Base-by-base conservation (phyloP, 2,888 invertebrate species). In the Eilema sororculum region DNA sequence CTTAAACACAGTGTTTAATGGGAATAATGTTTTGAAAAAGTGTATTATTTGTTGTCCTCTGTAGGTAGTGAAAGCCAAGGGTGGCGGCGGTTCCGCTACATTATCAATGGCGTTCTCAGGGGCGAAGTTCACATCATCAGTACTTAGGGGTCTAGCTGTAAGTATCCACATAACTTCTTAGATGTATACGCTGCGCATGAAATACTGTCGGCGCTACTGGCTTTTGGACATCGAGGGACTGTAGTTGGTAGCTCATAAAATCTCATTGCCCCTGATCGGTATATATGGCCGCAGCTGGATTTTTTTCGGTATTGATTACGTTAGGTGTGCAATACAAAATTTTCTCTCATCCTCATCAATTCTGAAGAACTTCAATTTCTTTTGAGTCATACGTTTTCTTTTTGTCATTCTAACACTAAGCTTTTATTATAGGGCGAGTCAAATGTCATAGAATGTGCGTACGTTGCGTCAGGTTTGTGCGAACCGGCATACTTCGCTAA, bases 41-140 rank as follows among this genome's bases (percentile, higher is more conserved):
- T 52, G 16, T 24, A 22, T 37, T n/a, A 22, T 16, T 41, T 24
- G 10, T 62, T 24, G 0, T 30, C 6, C 8, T 65, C 64, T 62
- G 0, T 80, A 95, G 95, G 95, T 99, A 59, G 99, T 99, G 56
- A 98, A 99, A 91, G 99, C 99, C 8, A 99, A 99, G 95, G 99
- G 99, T 72, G 99, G 99, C 78, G 98, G 99, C 66, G 99, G 99
- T 70, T 99, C 99, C 0, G 99, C 99, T 41, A 99, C 99, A 3
- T 96, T 99, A 33, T 99, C 99, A 2, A 99, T 99, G 99, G 99
- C 99, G 3, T 99, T 97, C 91, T 99, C 99, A 33, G 99, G 99
- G 75, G 99, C 99, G 6, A 96, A 98, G 75, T 99, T 99, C 90
- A 96, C 98, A 65, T 96, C 97, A 86, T 97, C 99, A 4, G 95